Conservation (phyloP, 2,797 vertebrate species). For the Borostomias antarcticus region DNA sequence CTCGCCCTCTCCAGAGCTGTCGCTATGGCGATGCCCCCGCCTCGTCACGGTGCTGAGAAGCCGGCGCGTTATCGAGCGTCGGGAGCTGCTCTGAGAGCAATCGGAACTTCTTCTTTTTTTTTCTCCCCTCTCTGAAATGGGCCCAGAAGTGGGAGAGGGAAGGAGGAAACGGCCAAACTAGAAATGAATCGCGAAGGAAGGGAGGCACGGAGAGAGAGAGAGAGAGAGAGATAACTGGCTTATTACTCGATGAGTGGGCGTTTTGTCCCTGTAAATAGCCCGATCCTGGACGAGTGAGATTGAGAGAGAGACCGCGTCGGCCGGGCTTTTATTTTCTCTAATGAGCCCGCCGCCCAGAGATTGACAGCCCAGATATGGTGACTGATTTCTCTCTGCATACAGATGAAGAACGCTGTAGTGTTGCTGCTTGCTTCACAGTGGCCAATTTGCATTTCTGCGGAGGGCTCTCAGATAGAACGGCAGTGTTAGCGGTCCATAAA, state of each 20-base stretch:
- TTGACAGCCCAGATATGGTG: slow-evolving; percentile 7
- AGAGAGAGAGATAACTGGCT: slow-evolving; percentile 35
- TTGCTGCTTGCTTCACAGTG: background rate
- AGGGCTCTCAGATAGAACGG: background rate
- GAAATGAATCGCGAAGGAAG: too few species aligned
- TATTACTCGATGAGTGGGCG: slow-evolving; percentile 22
- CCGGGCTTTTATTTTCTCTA: slow-evolving; percentile 13
- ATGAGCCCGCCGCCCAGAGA: slow-evolving; percentile 6
- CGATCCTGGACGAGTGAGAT: slow-evolving; percentile 24
- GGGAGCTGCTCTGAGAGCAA: slow-evolving; percentile 52
- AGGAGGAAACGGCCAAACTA: slow-evolving; percentile 12
- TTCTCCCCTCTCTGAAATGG: slow-evolving; percentile 53
- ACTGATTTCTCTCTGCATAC: slow-evolving; percentile 14
- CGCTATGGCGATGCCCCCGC: slow-evolving; percentile 67
- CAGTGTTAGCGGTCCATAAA: too few species aligned
- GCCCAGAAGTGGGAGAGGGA: slow-evolving; percentile 29
- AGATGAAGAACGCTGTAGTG: slow-evolving; percentile 1
- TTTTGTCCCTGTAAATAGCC: slow-evolving; percentile 46
- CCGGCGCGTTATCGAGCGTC: slow-evolving; percentile 48
- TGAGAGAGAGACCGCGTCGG: slow-evolving; percentile 24
- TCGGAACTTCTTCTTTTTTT: too few species aligned
- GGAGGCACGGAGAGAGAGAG: slow-evolving; percentile 44
- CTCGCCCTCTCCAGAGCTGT: slow-evolving; percentile 58
- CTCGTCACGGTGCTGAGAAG: slow-evolving; percentile 50
- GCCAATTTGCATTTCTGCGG: background rate